Base-by-base conservation (phyloP, 2,113 vertebrate genomes). In the Aptenodytes patagonicus region DNA sequence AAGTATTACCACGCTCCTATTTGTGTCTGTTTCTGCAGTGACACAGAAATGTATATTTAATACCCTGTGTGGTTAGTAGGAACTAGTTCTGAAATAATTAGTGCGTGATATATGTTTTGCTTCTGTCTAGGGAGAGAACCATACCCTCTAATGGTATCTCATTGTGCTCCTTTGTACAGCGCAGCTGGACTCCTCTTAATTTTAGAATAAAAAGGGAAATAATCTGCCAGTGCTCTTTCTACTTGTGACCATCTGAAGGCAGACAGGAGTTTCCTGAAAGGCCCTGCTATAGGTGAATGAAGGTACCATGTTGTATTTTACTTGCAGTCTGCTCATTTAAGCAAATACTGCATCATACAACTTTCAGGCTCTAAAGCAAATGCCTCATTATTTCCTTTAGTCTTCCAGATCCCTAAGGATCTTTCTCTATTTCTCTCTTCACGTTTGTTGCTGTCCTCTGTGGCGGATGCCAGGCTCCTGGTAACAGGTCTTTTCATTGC, bases 1-100 rank as follows among this genome's bases (percentile, higher is more conserved):
- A 46, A 38, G 84, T 61, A 36, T 40, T 95, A 78, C 55, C 28
- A 49, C 1, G 2, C 75, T 91, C 66, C 75, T 84, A 9, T 58
- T 84, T 93, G 90, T 75, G 87, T 54, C 78, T 84, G 29, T 91
- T 94, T 93, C 88, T 94, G 82, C 75, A 54, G 70, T 54, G 90
- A 46, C 65, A 62, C n/a, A 11, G 66, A 68, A 38, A 83, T 91
- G 71, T 46, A 3, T 93, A 83, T 97, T 93, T 93, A 96, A 97
- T 83, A 78, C 80, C 60, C 71, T 68, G 54, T 77, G 91, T 51
- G 82, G 55, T 81, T 93, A 25, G 91, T 77, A 44, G 25, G 66
- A 81, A 46, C 47, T 47, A 6, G 49, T 44, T 94, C 78, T 91
- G 34, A 92, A 70, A 47, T 72, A 55, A 58, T 60, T 94, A 79